phyloP scores from a whole-genome alignment of 1,140 invertebrate species.

The Drosophila melanogaster region DNA sequence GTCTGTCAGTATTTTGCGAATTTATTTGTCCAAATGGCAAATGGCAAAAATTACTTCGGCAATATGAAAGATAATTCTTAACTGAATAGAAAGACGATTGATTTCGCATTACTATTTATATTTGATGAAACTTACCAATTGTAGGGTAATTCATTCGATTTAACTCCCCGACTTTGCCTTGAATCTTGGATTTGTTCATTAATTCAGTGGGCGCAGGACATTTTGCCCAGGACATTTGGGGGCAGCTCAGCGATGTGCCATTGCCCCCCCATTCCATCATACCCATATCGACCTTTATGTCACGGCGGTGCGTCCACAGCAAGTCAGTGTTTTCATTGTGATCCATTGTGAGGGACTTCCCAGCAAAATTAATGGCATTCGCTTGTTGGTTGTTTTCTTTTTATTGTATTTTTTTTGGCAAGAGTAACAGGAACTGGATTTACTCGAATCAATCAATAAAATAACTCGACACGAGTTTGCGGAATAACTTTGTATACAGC shows the following conservation, averaged over 20 bases:
- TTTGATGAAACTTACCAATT: neutral
- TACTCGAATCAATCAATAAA: slow-evolving; percentile 64
- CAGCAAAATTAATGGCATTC: slow-evolving; percentile 47
- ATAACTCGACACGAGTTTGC: slow-evolving; percentile 42
- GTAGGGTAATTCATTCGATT: neutral
- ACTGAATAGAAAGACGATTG: neutral
- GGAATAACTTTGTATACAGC: slow-evolving; percentile 9
- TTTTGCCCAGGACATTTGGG: neutral
- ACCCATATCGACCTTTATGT: slow-evolving; percentile 11
- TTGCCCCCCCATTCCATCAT: neutral
- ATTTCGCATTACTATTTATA: neutral
- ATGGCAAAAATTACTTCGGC: no score
- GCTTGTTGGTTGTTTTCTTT: slow-evolving; percentile 21
- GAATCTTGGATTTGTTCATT: slow-evolving; percentile 20
- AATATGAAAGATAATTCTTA: neutral
- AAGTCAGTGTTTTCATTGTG: slow-evolving; percentile 35
- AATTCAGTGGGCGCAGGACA: slow-evolving; percentile 3
- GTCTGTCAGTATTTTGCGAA: no score
- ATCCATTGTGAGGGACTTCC: slow-evolving; percentile 21
- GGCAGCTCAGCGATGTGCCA: slow-evolving; percentile 18
- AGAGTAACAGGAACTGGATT: slow-evolving; percentile 21
- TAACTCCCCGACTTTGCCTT: neutral
- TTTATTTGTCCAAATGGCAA: no score
- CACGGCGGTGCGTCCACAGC: slow-evolving; percentile 1
- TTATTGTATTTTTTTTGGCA: slow-evolving; percentile 7